Evolutionary conservation across 1,140 invertebrate genomes (phyloP).

Genomic region (Phymastichus coffea): DNA sequence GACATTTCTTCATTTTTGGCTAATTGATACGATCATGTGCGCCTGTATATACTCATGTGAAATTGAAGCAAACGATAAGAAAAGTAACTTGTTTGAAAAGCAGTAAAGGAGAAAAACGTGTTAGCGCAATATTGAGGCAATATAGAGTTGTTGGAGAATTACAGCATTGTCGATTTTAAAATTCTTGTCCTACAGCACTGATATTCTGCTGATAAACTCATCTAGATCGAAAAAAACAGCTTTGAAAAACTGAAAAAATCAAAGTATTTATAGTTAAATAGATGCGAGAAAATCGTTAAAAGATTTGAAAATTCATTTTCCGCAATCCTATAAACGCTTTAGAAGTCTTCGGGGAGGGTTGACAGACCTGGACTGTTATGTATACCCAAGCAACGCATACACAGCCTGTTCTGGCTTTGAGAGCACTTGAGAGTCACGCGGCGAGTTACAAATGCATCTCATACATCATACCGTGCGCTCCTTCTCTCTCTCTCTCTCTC

Average conservation of each 20-base stretch:
- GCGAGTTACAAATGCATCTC: conserved; percentile 30
- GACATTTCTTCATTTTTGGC: too few species aligned
- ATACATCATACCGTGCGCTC: conserved; percentile 25
- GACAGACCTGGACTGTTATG: not conserved
- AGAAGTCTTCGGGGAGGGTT: not conserved
- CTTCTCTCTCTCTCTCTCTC: not conserved
- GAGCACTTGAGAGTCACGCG: not conserved
- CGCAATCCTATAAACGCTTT: not conserved
- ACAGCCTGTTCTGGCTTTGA: not conserved
- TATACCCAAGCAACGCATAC: not conserved
- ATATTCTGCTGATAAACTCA: too few species aligned
- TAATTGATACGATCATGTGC: too few species aligned
- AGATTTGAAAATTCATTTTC: not conserved
- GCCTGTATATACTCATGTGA: too few species aligned
- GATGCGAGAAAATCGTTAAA: not conserved
- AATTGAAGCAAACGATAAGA: conserved; percentile 11
- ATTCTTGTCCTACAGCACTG: too few species aligned
- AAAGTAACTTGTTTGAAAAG: conserved; percentile 8
- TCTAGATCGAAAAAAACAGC: too few species aligned
- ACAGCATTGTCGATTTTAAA: too few species aligned
- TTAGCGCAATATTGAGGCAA: too few species aligned
- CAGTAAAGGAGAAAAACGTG: not conserved
- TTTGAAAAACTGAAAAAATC: not conserved
- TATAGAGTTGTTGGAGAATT: too few species aligned
- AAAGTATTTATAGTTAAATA: too few species aligned